A percentile compares a stretch with the other conserved stretches of the same genome.
These are phyloP conservation scores for Tenthredo scrophulariae DNA, from an alignment of 2,888 invertebrate genomes.

Conservation along the genomic window DNA sequence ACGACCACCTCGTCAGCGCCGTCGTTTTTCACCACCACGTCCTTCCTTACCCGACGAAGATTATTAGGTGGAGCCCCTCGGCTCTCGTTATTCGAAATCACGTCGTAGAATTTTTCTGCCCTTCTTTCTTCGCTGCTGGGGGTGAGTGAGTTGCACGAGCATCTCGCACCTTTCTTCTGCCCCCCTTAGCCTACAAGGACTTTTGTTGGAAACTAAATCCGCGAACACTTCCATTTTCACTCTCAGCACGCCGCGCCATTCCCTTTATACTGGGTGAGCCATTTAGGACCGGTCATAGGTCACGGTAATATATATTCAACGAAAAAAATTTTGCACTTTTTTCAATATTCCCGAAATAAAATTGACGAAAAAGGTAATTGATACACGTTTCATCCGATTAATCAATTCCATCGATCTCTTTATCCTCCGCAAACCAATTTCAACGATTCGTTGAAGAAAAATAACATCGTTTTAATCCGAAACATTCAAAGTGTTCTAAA, in stretches of 20 bases:
- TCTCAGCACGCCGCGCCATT: constrained; percentile 1
- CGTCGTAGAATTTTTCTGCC: constrained; percentile 49
- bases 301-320: background rate
- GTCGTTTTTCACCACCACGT: constrained; percentile 47
- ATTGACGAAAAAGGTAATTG: background rate
- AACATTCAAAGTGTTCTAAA: background rate
- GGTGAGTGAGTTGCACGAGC: constrained; percentile 9
- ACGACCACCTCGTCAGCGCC: constrained; percentile 35
- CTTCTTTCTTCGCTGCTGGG: background rate
- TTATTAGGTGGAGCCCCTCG: constrained; percentile 49
- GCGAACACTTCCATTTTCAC: constrained; percentile 44
- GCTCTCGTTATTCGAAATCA: constrained; percentile 54
- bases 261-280: background rate
- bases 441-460: background rate
- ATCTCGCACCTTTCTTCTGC: constrained; percentile 13
- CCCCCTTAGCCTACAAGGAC: background rate
- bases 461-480: background rate
- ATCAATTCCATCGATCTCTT: background rate
- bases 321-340: background rate
- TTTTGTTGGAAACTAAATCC: constrained; percentile 50
- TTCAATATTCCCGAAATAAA: background rate
- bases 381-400: background rate
- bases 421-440: background rate
- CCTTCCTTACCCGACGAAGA: constrained; percentile 39
- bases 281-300: background rate